These are phyloP conservation scores for Lates calcarifer DNA, from an alignment of 2,113 vertebrate species.

Conservation along the genomic window DNA sequence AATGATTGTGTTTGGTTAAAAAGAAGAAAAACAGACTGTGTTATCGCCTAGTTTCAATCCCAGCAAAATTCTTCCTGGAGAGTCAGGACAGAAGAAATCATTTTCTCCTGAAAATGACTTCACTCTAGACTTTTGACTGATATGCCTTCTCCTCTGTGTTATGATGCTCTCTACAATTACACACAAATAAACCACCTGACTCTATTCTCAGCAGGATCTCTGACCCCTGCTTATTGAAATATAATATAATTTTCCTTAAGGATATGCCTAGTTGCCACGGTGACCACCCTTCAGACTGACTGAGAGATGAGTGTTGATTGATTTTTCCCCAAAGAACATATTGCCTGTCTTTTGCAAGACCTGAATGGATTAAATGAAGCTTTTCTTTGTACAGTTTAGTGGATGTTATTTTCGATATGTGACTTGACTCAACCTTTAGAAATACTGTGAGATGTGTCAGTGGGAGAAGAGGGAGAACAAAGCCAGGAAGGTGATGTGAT, in stretches of 20 bases:
- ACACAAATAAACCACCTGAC: constrained; percentile 7
- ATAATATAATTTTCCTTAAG: not conserved
- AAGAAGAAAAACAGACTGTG: not conserved
- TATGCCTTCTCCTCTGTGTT: not conserved
- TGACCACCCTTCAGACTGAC: not conserved
- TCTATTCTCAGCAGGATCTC: constrained; percentile 2
- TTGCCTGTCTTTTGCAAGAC: not conserved
- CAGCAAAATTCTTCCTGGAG: not conserved
- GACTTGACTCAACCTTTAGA: constrained; percentile 21
- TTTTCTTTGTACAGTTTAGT: not conserved
- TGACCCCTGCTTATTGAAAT: not conserved
- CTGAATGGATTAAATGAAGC: not conserved
- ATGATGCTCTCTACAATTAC: not conserved
- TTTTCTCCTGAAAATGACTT: constrained; percentile 8
- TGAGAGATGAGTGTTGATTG: not conserved
- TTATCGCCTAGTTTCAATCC: too few relatives aligned
- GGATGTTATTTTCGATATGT: not conserved
- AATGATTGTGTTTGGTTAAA: not conserved
- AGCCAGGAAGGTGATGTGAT: not conserved
- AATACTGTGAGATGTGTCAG: not conserved
- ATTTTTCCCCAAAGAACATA: not conserved
- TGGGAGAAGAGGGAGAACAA: not conserved
- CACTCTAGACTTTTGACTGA: not conserved
- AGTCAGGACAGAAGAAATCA: not conserved
- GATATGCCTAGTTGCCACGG: not conserved